phyloP scores from a whole-genome alignment of 2,797 vertebrate genomes.

The Cyclura pinguis region DNA sequence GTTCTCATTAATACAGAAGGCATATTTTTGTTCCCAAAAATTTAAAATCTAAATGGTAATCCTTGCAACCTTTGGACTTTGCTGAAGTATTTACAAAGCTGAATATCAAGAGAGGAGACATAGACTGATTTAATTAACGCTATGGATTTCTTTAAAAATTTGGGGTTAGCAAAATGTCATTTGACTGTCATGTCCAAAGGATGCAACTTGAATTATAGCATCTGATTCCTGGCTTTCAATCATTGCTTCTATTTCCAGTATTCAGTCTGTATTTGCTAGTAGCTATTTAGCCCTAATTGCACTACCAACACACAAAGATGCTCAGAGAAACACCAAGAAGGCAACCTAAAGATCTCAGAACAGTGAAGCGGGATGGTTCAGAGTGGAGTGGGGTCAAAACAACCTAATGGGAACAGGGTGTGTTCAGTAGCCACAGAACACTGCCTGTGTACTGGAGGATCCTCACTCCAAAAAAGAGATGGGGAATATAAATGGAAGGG shows the following conservation, averaged over 20 bases:
- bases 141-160: background rate
- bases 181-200: background rate
- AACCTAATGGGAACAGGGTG: no score
- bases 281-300: background rate
- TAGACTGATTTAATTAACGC: background rate
- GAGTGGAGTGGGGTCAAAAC: no score
- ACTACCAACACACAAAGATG: background rate
- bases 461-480: no score
- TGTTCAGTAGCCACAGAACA: no score
- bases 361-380: no score
- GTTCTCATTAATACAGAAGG: background rate
- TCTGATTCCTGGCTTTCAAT: background rate
- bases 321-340: background rate
- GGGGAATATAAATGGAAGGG: no score
- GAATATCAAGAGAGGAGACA: background rate
- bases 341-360: no score
- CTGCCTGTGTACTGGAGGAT: no score
- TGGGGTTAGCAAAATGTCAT: background rate
- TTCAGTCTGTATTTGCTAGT: background rate
- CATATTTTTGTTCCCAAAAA: background rate
- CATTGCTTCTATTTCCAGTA: background rate
- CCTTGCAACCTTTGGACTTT: background rate
- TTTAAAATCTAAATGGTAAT: background rate
- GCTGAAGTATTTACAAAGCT: background rate
- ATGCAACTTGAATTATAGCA: background rate